These are phyloP conservation scores for Chymomyza costata DNA, from an alignment of 1,140 invertebrate species.

Conservation along the genomic window DNA sequence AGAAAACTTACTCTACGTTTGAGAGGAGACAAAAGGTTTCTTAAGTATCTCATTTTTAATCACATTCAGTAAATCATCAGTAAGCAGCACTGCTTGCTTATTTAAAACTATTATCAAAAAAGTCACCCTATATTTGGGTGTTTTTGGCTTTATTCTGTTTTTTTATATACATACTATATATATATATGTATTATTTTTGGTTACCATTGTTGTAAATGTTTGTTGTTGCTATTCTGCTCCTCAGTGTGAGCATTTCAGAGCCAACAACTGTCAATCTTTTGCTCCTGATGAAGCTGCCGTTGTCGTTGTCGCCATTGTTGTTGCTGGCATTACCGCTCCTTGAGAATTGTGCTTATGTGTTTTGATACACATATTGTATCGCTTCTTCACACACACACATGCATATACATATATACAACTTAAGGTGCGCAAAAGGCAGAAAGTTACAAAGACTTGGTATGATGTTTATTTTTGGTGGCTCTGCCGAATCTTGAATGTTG, in stretches of 20 bases:
- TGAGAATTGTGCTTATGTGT: conserved; percentile 49
- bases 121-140: too few species aligned
- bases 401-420: background rate
- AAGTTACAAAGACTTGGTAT: conserved; percentile 12
- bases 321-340: background rate
- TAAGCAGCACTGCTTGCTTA: too few species aligned
- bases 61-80: too few species aligned
- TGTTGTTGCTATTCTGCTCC: conserved; percentile 57
- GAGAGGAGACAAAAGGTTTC: too few species aligned
- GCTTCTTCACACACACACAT: conserved; percentile 36
- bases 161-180: too few species aligned
- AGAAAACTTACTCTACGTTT: too few species aligned
- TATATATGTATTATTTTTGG: conserved; percentile 7
- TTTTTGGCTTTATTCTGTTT: too few species aligned
- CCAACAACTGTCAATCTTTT: conserved; percentile 68
- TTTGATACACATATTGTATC: conserved; percentile 72
- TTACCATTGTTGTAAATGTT: conserved; percentile 57
- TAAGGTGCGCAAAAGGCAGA: conserved; percentile 25
- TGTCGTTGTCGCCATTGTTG: too few species aligned
- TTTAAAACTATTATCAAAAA: too few species aligned
- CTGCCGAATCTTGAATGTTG: background rate
- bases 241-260: conserved; percentile 66
- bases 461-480: background rate
- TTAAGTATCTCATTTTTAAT: too few species aligned
- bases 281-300: conserved; percentile 43